Evolutionary conservation across 2,888 invertebrate species (phyloP), one percentile per base, ranked within the genome.

Genomic region (Loripinus fragilis): DNA sequence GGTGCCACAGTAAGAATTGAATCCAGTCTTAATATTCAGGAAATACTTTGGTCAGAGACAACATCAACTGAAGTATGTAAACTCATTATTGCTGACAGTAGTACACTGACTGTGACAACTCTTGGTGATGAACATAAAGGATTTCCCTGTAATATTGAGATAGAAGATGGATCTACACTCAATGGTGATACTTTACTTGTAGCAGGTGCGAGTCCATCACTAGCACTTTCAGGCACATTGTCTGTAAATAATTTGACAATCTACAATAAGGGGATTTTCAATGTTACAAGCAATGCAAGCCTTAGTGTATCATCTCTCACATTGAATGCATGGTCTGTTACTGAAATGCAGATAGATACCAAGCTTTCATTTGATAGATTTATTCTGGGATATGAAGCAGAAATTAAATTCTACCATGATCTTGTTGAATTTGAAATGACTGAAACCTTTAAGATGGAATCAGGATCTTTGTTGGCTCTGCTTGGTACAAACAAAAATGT

Each of bases 191-290:
- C 71, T 60, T 50, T 88, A 35, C 75, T 81, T 28, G 48, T 87
- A 0, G 80, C 86, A 35, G 86, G 86, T 7, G 72, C 71, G 0
- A 48, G n/a, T 35, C 85, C 87, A 28, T 23, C 48, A 1, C 78
- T 88, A 17, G 71, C 71, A 8, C 50, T 88, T n/a, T 45, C 60
- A 7, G 88, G 88, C 20, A 73, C 69, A 2, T 23, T 88, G n/a
- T 65, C 68, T 20, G 71, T 78, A 2, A 30, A 64, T 2, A 64
- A 67, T 5, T 55, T 88, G 3, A 78, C 71, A 12, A 71, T 88
- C 0, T 83, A 82, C 42, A 86, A 81, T 55, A 69, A 76, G 65
- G 85, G 86, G 12, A 67, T 23, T 5, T 67, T 88, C 23, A 74
- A 42, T 23, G 48, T 87, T 20, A 66, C 75, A 28, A 41, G 79